These are phyloP conservation scores for Pangasius macronema DNA, from an alignment of 2,797 vertebrate genomes.

Conservation along the genomic window DNA sequence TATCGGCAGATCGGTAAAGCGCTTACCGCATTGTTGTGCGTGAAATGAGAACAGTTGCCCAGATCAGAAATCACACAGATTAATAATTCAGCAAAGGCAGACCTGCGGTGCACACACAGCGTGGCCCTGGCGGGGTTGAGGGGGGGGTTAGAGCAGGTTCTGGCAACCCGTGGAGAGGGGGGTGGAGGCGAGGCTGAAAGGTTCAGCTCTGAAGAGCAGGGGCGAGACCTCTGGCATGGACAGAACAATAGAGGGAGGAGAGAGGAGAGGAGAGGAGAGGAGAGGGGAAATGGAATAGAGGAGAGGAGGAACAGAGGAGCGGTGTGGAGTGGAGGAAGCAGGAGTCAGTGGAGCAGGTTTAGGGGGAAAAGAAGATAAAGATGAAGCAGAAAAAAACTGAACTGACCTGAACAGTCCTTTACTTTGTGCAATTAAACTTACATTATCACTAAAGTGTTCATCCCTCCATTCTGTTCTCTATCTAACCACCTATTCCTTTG, in stretches of 20 bases:
- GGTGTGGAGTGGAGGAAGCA: neutral
- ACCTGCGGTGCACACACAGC: slow-evolving; percentile 35
- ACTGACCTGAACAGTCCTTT: neutral
- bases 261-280: slow-evolving; percentile 3
- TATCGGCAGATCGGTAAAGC: slow-evolving; percentile 15
- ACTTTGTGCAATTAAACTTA: neutral
- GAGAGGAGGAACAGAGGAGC: slow-evolving; percentile 6
- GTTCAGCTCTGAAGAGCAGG: slow-evolving; percentile 47
- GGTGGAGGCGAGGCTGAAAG: slow-evolving; percentile 23
- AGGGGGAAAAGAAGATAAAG: neutral
- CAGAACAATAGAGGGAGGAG: slow-evolving; percentile 37
- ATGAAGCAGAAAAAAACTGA: neutral
- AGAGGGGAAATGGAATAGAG: slow-evolving; percentile 1
- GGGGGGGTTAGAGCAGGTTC: slow-evolving; percentile 24
- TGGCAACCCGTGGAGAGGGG: slow-evolving; percentile 49
- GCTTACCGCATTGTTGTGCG: slow-evolving; percentile 31
- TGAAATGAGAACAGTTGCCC: slow-evolving; percentile 35
- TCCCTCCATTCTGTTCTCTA: neutral
- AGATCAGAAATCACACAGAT: slow-evolving; percentile 48
- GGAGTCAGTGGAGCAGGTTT: slow-evolving; percentile 2
- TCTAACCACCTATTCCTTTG: neutral
- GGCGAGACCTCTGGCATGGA: slow-evolving; percentile 40
- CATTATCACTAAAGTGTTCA: neutral
- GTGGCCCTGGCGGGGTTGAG: neutral
- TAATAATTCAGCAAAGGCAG: slow-evolving; percentile 47